phyloP scores from a whole-genome alignment of 2,888 invertebrate species.

The Cosmorhoe ocellata region DNA sequence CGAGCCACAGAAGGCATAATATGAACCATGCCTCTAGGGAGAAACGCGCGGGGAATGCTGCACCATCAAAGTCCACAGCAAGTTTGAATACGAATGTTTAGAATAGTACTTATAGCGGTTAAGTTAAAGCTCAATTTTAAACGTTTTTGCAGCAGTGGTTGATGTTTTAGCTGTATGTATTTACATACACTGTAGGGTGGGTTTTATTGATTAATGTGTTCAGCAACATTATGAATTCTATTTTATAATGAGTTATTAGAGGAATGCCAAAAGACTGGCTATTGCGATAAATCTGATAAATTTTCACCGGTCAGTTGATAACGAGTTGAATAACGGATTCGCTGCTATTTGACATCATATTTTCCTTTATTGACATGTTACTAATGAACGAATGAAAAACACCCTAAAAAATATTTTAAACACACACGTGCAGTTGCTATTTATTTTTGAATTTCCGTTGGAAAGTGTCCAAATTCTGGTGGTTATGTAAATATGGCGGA shows the following conservation, averaged over 20 bases:
- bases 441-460: slow-evolving; percentile 53
- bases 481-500: slow-evolving; percentile 34
- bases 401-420: background rate
- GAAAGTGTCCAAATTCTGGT: slow-evolving; percentile 45
- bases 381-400: too few species aligned
- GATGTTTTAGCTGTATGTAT: background rate
- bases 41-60: slow-evolving; percentile 54
- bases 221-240: background rate
- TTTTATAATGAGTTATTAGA: background rate
- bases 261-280: background rate
- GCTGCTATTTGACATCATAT: too few species aligned
- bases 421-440: slow-evolving; percentile 19
- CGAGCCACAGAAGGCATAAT: slow-evolving; percentile 37
- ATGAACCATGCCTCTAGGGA: slow-evolving; percentile 19
- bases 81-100: slow-evolving; percentile 2
- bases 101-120: slow-evolving; percentile 18
- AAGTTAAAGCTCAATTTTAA: slow-evolving; percentile 11
- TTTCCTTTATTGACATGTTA: too few species aligned
- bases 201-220: slow-evolving; percentile 3
- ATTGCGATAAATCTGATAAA: background rate
- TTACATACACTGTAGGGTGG: slow-evolving; percentile 4
- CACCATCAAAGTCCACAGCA: slow-evolving; percentile 25
- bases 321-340: too few species aligned
- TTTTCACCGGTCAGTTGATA: background rate
- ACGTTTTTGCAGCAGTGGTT: background rate